Conservation (phyloP, 2,797 vertebrate species). For the Tachyglossus aculeatus region DNA sequence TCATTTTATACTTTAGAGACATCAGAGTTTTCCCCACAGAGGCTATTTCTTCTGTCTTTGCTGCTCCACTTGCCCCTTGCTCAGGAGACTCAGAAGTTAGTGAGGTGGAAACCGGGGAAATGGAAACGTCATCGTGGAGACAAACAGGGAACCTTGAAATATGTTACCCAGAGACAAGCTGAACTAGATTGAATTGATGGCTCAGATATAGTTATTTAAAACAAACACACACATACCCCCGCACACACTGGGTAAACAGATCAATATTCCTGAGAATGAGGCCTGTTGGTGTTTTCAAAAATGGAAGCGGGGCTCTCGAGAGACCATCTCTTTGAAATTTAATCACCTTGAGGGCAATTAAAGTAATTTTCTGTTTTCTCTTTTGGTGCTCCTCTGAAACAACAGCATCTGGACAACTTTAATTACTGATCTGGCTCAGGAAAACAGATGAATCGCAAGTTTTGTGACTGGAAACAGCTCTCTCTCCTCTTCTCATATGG, state of each 20-base stretch:
- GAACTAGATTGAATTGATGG: conserved; percentile 57
- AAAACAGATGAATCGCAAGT: conserved; percentile 32
- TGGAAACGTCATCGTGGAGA: not conserved
- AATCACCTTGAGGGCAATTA: conserved; percentile 58
- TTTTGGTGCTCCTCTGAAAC: conserved; percentile 58
- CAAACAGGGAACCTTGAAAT: conserved; percentile 27
- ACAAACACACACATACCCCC: conserved; percentile 33
- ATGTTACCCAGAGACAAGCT: conserved; percentile 30
- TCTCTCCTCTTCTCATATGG: not conserved
- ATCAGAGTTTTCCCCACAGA: conserved; percentile 31
- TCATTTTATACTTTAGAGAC: conserved; percentile 54
- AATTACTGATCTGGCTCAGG: conserved; percentile 48
- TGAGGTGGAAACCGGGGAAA: conserved; percentile 44
- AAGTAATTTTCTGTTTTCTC: conserved; percentile 58
- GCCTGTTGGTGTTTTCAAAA: conserved; percentile 26
- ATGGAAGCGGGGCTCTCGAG: conserved; percentile 27
- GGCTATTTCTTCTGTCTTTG: conserved; percentile 37
- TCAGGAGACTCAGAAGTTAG: conserved; percentile 31
- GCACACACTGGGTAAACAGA: conserved; percentile 13
- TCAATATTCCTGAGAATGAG: conserved; percentile 37
- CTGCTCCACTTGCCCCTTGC: conserved; percentile 18
- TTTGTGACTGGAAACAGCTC: conserved; percentile 5
- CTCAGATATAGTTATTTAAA: conserved; percentile 40
- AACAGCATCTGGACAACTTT: conserved; percentile 60
- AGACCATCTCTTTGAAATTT: conserved; percentile 37